Base-by-base conservation (phyloP, 2,113 vertebrate species). In the Patagioenas fasciata region DNA sequence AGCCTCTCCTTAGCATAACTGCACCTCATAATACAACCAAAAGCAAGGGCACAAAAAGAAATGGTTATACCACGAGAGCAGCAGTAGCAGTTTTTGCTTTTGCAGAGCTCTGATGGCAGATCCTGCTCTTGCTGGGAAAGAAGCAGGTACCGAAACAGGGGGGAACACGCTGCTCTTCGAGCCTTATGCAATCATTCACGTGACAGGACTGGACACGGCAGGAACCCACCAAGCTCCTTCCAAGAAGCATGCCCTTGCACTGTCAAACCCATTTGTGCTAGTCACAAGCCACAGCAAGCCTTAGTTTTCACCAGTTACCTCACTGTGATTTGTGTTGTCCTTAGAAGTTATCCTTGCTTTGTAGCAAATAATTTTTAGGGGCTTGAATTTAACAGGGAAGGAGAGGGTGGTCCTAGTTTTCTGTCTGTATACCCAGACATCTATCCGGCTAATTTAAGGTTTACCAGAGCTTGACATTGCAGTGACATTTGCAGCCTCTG, bases 111-210 rank as follows among this genome's bases (percentile, higher is more conserved):
- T 50, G 73, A 26, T 40, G 28, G 70, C 15, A 88, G 40, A 53
- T 32, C 21, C 44, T 87, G 32, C 31, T 84, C 29, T 38, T 38
- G 16, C 80, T 47, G 70, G 57, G 17, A 69, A 92, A 54, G 38
- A 5, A 82, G 15, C 44, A 54, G 40, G 70, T 34, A 72, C 40
- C 40, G 69, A 87, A 50, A 9, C 0, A 19, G 0, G 3, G 3
- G 17, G 34, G 9, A 34, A 88, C 0, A 0, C 1, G 2, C 36
- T 32, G 38, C 69, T 78, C 42, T 48, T 70, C 0, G 1, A 73
- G 54, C 60, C 10, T 77, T 75, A 13, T 3, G 21, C 44, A 86
- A 47, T 5, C 28, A 77, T 47, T 25, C 36, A 15, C 5, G 32
- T 72, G 75, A 69, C 60, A 50, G 50, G 20, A 42, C 11, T 36